Evolutionary conservation across 2,888 invertebrate species (phyloP), one percentile per base, ranked within the genome.

Genomic region (Eupeodes luniger): DNA sequence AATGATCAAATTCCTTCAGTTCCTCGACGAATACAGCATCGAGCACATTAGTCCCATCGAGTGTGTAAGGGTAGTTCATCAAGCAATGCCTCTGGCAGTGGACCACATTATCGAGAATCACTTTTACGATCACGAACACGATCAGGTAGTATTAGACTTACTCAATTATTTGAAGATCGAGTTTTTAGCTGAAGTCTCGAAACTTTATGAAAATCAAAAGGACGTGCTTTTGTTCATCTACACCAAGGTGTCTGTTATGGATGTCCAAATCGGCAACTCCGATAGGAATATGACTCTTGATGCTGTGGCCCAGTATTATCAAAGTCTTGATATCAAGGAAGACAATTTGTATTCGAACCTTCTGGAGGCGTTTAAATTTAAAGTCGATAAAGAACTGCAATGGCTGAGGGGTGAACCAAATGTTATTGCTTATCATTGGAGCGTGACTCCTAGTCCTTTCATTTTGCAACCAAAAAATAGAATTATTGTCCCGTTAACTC

Each of bases 31-130:
- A 11, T 91, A 91, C 14, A 92, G 92, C 0, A 92, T 93, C 0
- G 92, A 91, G 2, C 92, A 92, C 81, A 92, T 91, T 1, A 91
- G 91, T 0, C 90, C 91, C 0, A 90, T 90, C 11, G 93, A 93
- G 72, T 93, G 93, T 67, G 90, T 91, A 16, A 90, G 91, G 47
- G 91, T 91, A 57, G 67, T 93, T 27, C 89, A 93, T 5, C 91
- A 92, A 9, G 91, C 91, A 49, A 93, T 93, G 93, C 93, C 93
- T 0, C 78, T 93, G 85, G 92, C 92, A 6, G 89, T 92, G 66
- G 93, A 92, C 12, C 91, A 91, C 81, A 67, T 92, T 2, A 91
- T 93, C 5, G 92, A 93, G 4, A 85, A 90, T 11, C 90, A 92
- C 5, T 92, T 92, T 66, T 91, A 92, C 81, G 90, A 91, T 14